Base-by-base conservation (phyloP, 1,140 invertebrate genomes). In the Muscidifurax raptorellus region DNA sequence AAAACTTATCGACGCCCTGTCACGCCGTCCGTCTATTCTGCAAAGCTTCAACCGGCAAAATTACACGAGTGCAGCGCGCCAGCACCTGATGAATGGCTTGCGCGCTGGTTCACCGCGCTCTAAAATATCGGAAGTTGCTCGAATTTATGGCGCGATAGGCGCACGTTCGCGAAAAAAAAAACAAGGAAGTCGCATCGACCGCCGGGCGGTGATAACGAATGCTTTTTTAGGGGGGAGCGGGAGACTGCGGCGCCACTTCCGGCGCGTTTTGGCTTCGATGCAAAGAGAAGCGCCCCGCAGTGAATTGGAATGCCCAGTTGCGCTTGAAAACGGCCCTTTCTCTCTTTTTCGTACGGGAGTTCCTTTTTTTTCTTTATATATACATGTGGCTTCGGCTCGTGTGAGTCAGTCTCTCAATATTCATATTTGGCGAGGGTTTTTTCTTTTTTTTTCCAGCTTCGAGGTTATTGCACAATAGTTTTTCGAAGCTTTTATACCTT, bases 81-180 rank as follows among this genome's bases (percentile, higher is more conserved):
- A 4, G 69, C 32, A 59, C 25, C 82, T 88, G 87, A 90, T 88
- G 88, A 88, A 90, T 88, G 87, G 87, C 83, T 74, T 77, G 76
- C 82, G 84, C 32, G 28, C 30, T 22, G 13, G 67, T 69, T 69
- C 52, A 59, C 52, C 27, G 22, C 77, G 71, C 86, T 90, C 22
- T 88, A 86, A 90, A 90, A 78, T 78, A 90, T 90, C 88, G 89
- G 88, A 88, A 88, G 88, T 85, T 85, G 83, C 75, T 77, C 83
- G 86, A 87, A 90, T 90, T 90, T 89, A 89, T 89, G 85, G 83
- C 80, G 25, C 85, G 80, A 83, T 81, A 89, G 85, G 71, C 85
- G 84, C 78, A 83, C 64, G 27, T 47, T 44, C n/a, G 36, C 25
- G 44, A 80, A 36, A 59, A 75, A 84, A 84, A 82, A 36, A 59